These are phyloP conservation scores for Gallinago paraguaiae DNA, from an alignment of 2,113 vertebrate genomes.

Conservation along the genomic window DNA sequence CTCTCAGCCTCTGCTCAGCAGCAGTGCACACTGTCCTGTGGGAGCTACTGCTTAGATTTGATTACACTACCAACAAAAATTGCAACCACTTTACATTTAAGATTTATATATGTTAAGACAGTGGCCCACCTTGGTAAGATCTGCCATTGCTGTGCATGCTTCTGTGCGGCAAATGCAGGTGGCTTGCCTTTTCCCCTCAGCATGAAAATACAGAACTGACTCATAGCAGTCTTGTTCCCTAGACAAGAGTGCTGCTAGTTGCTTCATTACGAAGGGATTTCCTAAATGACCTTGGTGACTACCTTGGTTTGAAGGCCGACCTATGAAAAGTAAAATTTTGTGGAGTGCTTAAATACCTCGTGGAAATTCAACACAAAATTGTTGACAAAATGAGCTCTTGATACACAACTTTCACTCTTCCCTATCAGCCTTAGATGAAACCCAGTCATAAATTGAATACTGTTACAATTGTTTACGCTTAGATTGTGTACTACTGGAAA, in stretches of 20 bases:
- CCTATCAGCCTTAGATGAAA: background rate
- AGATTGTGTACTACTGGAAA: background rate
- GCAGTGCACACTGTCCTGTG: background rate
- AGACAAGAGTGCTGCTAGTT: background rate
- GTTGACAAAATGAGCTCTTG: background rate
- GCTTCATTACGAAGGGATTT: background rate
- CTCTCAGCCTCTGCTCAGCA: background rate
- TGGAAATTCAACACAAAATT: background rate
- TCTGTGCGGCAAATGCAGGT: background rate
- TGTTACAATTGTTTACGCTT: background rate
- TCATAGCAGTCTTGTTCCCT: background rate
- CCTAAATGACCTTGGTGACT: background rate
- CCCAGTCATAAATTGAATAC: background rate
- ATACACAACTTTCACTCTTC: background rate
- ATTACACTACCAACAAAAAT: background rate
- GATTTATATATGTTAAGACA: background rate
- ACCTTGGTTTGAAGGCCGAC: background rate
- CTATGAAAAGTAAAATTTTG: background rate
- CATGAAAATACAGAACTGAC: background rate
- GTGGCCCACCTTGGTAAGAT: background rate
- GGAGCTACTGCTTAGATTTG: background rate
- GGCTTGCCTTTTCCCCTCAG: background rate
- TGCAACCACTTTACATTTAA: background rate
- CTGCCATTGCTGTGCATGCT: background rate
- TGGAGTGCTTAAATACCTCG: background rate